A percentile compares a stretch with the other conserved stretches of the same genome.
These are phyloP conservation scores for Chamaedrilus cognettii DNA, from an alignment of 2,888 invertebrate species.

Conservation along the genomic window DNA sequence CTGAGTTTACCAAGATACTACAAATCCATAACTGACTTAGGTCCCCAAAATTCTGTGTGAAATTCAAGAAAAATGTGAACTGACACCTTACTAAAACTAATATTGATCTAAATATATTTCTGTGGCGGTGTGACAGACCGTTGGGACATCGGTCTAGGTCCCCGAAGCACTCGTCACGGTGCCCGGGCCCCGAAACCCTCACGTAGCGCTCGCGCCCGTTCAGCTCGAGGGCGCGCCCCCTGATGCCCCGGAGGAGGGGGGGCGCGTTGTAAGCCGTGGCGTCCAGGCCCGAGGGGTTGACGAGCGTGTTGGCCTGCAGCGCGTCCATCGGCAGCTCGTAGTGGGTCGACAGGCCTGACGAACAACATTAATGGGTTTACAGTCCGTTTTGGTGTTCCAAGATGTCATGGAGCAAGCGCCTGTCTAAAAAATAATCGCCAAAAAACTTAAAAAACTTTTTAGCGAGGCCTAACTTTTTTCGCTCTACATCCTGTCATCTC, in stretches of 20 bases:
- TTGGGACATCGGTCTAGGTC: constrained; percentile 50
- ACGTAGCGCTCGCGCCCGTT: constrained; percentile 45
- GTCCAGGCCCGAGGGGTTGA: constrained; percentile 55
- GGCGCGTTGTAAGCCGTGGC: constrained; percentile 41
- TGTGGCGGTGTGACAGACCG: constrained; percentile 37
- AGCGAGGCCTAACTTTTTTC: too few relatives aligned
- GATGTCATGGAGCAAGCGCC: neutral
- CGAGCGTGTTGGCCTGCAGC: constrained; percentile 38
- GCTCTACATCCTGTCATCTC: too few relatives aligned
- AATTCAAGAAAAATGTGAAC: too few relatives aligned
- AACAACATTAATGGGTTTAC: neutral
- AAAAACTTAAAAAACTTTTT: too few relatives aligned
- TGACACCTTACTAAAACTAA: too few relatives aligned
- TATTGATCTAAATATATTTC: neutral
- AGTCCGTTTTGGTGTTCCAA: neutral
- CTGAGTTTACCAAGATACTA: too few relatives aligned
- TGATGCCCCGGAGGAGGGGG: constrained; percentile 42
- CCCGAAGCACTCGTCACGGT: constrained; percentile 54
- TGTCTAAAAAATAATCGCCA: too few relatives aligned
- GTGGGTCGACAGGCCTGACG: constrained; percentile 34
- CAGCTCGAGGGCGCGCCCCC: constrained; percentile 47
- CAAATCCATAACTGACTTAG: too few relatives aligned
- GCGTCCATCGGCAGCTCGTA: constrained; percentile 55
- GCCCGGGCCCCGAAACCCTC: constrained; percentile 50
- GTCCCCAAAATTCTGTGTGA: too few relatives aligned